Percentiles rank a stretch among this genome's conserved stretches.
Evolutionary conservation across 2,113 vertebrate species (phyloP).

Genomic region (Naja naja): DNA sequence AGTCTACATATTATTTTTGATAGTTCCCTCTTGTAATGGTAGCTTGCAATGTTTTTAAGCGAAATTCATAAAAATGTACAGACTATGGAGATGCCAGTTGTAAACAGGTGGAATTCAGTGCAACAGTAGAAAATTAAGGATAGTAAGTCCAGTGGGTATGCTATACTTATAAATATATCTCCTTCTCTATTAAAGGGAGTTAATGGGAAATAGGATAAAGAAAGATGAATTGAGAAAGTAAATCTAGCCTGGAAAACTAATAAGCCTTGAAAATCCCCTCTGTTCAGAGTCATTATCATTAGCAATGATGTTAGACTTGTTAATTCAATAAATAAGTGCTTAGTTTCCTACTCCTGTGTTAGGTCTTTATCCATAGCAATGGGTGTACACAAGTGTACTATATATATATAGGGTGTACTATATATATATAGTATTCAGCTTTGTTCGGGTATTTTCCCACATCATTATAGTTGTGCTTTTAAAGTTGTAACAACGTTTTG

Average conservation of each 20-base stretch:
- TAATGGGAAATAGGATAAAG: conserved; percentile 73
- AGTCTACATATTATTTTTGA: conserved; percentile 63
- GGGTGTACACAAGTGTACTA: conserved; percentile 56
- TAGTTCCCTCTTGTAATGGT: conserved; percentile 62
- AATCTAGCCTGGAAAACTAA: conserved; percentile 73
- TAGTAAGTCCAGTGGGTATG: conserved; percentile 70
- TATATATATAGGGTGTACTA: too few species aligned
- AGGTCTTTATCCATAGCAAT: conserved; percentile 40
- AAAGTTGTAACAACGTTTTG: too few species aligned
- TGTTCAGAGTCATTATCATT: conserved; percentile 69
- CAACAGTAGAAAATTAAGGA: conserved; percentile 78
- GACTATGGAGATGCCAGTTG: conserved; percentile 73
- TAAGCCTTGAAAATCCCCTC: conserved; percentile 77
- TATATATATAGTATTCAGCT: too few species aligned
- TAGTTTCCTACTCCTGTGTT: conserved; percentile 60
- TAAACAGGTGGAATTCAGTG: conserved; percentile 77
- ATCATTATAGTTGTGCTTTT: too few species aligned
- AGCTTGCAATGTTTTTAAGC: conserved; percentile 70
- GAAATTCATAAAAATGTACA: conserved; percentile 72
- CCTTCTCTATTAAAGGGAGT: conserved; percentile 69
- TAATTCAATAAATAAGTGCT: conserved; percentile 70
- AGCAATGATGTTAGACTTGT: conserved; percentile 57
- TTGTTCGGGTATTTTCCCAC: too few species aligned
- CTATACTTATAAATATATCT: conserved; percentile 59
- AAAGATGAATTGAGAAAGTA: conserved; percentile 61